These are phyloP conservation scores for Rhinoptilus africanus DNA, from an alignment of 2,113 vertebrate genomes.

Conservation along the genomic window DNA sequence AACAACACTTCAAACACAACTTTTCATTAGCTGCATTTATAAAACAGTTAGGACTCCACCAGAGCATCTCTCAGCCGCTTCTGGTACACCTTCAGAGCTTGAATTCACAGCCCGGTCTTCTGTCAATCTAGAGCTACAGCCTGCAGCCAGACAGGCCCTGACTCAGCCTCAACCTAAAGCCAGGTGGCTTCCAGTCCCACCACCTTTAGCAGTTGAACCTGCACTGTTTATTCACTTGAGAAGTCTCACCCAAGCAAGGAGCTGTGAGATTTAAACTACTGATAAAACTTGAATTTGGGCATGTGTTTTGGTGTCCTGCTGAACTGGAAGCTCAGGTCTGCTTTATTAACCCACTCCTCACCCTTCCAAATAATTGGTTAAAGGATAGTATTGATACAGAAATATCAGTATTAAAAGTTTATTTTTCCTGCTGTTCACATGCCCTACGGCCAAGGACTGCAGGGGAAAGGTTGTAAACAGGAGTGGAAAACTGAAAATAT, in stretches of 20 bases:
- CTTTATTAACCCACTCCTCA: not conserved
- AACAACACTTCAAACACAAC: not conserved
- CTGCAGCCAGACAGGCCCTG: not conserved
- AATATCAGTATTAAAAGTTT: not conserved
- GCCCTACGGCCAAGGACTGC: not conserved
- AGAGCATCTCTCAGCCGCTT: not conserved
- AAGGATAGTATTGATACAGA: not conserved
- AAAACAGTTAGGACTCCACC: not conserved
- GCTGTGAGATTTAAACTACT: not conserved
- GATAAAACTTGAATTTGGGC: not conserved
- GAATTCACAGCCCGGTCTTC: not conserved
- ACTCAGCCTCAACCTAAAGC: not conserved
- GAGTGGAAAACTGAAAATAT: not conserved
- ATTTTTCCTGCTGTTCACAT: not conserved
- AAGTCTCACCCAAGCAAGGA: not conserved
- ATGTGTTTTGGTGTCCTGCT: not conserved
- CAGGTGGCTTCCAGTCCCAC: not conserved
- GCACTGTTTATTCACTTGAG: not conserved
- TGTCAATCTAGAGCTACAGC: not conserved
- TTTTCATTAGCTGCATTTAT: not conserved
- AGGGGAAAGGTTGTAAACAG: not conserved
- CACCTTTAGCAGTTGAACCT: not conserved
- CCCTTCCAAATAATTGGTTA: not conserved
- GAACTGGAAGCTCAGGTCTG: not conserved
- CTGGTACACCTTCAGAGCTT: not conserved